These are phyloP conservation scores for Lasiurus cinereus DNA, from an alignment of 2,113 vertebrate species.

Conservation along the genomic window DNA sequence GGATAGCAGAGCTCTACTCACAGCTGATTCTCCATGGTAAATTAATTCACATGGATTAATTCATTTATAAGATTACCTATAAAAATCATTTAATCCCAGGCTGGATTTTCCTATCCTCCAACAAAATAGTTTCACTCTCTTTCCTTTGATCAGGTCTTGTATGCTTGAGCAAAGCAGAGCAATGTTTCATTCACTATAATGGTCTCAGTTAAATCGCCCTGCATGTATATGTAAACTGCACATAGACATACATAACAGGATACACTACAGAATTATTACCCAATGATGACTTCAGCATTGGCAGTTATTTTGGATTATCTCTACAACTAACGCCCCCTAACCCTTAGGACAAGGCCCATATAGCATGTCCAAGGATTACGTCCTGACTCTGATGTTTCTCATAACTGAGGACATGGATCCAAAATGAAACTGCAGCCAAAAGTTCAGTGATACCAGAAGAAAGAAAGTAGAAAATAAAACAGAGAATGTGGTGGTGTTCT, in stretches of 20 bases:
- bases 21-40: background rate
- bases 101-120: background rate
- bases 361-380: background rate
- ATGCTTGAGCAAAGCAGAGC: background rate
- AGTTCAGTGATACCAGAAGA: background rate
- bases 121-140: background rate
- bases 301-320: background rate
- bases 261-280: background rate
- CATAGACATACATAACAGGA: background rate
- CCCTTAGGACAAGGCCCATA: background rate
- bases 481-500: background rate
- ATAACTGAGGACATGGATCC: background rate
- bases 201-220: background rate
- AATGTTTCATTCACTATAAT: background rate
- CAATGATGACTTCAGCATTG: background rate
- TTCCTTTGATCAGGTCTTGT: background rate
- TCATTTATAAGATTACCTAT: background rate
- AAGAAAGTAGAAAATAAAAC: background rate
- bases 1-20: background rate
- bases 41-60: constrained; percentile 16
- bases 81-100: background rate
- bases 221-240: background rate
- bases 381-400: background rate
- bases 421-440: background rate
- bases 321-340: background rate